Conservation (phyloP, 2,797 vertebrate genomes). For the Columba guinea region DNA sequence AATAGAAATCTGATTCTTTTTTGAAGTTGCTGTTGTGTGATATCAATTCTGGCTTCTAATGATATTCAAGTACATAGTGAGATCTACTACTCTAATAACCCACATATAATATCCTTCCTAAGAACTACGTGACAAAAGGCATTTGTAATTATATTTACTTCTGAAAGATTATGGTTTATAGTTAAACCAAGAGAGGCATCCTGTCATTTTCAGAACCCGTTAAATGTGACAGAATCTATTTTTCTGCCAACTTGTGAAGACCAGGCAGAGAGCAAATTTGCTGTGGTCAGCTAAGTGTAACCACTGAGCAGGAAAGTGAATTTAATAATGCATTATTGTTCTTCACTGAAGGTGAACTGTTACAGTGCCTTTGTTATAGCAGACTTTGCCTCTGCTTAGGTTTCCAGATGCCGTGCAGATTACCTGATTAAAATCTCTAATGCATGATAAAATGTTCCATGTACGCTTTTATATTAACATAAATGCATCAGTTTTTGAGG, state of each 20-base stretch:
- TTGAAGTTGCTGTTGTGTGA: conserved; percentile 86
- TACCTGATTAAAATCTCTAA: conserved; percentile 85
- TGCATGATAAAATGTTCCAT: conserved; percentile 80
- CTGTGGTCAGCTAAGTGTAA: conserved; percentile 99
- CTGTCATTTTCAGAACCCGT: conserved; percentile 99
- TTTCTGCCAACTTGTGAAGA: conserved; percentile 99
- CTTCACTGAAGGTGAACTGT: conserved; percentile 99
- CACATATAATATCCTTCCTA: conserved; percentile 79
- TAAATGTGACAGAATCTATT: conserved; percentile 99
- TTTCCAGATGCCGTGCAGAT: conserved; percentile 83
- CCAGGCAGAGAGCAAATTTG: conserved; percentile 99
- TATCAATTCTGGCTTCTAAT: conserved; percentile 86
- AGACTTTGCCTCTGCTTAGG: conserved; percentile 82
- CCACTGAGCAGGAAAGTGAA: conserved; percentile 99
- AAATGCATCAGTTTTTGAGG: conserved; percentile 75
- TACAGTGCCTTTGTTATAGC: conserved; percentile 92
- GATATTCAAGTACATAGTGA: conserved; percentile 86
- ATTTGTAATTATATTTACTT: conserved; percentile 99
- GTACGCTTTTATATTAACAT: conserved; percentile 79
- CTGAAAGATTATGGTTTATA: conserved; percentile 91
- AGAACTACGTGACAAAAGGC: conserved; percentile 92
- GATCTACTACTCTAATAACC: conserved; percentile 92
- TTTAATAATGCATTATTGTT: conserved; percentile 99
- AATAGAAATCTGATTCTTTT: conserved; percentile 78
- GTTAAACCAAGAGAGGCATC: conserved; percentile 99